Percentiles rank a stretch among this genome's conserved stretches.
phyloP scores from a whole-genome alignment of 2,797 vertebrate genomes.

The Sarcophilus harrisii region DNA sequence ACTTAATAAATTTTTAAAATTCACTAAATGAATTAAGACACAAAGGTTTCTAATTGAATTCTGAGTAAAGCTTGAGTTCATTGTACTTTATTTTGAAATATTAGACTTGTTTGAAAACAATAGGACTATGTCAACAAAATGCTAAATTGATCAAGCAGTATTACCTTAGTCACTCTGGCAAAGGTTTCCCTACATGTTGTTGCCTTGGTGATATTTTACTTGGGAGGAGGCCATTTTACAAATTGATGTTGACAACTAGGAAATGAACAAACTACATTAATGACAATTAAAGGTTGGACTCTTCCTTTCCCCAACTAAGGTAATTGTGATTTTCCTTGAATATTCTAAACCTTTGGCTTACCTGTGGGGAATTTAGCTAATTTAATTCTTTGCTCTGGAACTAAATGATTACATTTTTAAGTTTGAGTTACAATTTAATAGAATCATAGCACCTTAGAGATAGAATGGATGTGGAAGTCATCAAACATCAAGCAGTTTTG shows the following conservation, averaged over 20 bases:
- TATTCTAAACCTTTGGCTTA: background rate
- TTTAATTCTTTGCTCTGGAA: background rate
- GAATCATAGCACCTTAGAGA: background rate
- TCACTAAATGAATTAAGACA: background rate
- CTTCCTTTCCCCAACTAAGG: background rate
- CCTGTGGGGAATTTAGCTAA: background rate
- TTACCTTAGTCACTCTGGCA: constrained; percentile 2
- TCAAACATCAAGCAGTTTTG: background rate
- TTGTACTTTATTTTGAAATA: background rate
- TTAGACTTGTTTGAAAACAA: background rate
- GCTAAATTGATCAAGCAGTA: background rate
- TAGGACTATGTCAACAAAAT: background rate
- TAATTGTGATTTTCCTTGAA: background rate
- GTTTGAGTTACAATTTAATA: background rate
- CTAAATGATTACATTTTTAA: background rate
- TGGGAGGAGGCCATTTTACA: constrained; percentile 46
- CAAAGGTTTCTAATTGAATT: background rate
- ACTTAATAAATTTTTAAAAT: background rate
- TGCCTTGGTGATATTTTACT: constrained; percentile 48
- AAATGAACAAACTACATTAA: background rate
- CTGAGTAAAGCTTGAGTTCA: background rate
- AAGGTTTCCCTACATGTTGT: background rate
- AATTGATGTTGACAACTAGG: constrained; percentile 51
- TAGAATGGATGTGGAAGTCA: background rate
- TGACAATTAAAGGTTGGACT: constrained; percentile 14